Evolutionary conservation across 1,140 invertebrate species (phyloP).

Genomic region (Lasioglossum baleicum): DNA sequence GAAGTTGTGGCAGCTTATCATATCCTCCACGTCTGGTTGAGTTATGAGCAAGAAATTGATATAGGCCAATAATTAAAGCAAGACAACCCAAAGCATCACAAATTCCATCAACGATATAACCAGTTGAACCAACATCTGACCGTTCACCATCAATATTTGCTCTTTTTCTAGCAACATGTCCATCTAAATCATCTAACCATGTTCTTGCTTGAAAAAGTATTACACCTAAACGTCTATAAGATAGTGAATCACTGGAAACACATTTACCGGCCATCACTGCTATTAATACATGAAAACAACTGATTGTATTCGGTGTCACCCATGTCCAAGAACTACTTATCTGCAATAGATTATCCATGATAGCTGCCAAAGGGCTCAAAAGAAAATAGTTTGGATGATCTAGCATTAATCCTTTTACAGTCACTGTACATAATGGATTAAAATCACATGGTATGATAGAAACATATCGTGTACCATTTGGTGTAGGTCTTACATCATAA

Average conservation of each 20-base stretch:
- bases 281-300: slow-evolving; percentile 86
- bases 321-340: slow-evolving; percentile 83
- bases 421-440: slow-evolving; percentile 87
- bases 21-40: slow-evolving; percentile 84
- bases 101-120: slow-evolving; percentile 87
- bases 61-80: slow-evolving; percentile 84
- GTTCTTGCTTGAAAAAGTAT: slow-evolving; percentile 88
- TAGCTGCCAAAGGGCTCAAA: slow-evolving; percentile 85
- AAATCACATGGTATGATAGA: slow-evolving; percentile 84
- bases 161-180: slow-evolving; percentile 86
- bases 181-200: slow-evolving; percentile 89
- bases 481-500: slow-evolving; percentile 75
- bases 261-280: slow-evolving; percentile 86
- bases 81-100: slow-evolving; percentile 87
- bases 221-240: slow-evolving; percentile 84
- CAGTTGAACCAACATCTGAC: slow-evolving; percentile 85
- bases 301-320: slow-evolving; percentile 89
- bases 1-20: slow-evolving; percentile 78
- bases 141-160: slow-evolving; percentile 86
- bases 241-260: slow-evolving; percentile 84
- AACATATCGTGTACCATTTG: slow-evolving; percentile 56
- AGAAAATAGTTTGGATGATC: slow-evolving; percentile 89
- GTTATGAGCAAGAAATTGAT: slow-evolving; percentile 85
- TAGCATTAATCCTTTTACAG: slow-evolving; percentile 87
- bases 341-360: slow-evolving; percentile 83